Evolutionary conservation across 1,140 invertebrate species (phyloP), one percentile per base, ranked within the genome.

Genomic region (Dreissena rostriformis): DNA sequence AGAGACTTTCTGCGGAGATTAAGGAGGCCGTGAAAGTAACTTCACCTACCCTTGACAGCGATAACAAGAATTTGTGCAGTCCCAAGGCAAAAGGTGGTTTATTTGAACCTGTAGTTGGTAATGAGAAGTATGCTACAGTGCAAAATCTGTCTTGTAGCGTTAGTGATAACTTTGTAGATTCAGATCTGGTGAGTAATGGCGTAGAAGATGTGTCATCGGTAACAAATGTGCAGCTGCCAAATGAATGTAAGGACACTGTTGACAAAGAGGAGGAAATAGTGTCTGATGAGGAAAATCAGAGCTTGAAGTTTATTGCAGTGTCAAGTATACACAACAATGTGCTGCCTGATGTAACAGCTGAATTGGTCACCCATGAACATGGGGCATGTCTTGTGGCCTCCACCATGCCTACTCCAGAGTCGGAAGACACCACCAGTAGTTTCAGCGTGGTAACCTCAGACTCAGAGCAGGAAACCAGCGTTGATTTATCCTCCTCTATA

Each of bases 1-100:
- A 82, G 19, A 78, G 70, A 24, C 72, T 84, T 24, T 87, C 86
- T 19, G 74, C 67, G 68, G 29, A 84, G 78, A 67, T 87, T 65
- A 71, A 80, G 52, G 80, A 76, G 55, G 74, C 5, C 80, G 70
- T 22, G 80, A 86, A 52, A 65, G 49, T n/a, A 8, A 65, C 19
- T 39, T 61, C 12, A 39, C 39, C 39, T 39, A 39, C 39, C 39
- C 39, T 39, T 39, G 39, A 39, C 39, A 39, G 39, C 8, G 39
- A 39, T 39, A 2, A 39, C 39, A 39, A 39, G 39, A 39, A 39
- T 39, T 5, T 39, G 4, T 39, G 39, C 39, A 39, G 39, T 39
- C 39, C 39, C 39, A 39, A 39, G 8, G 39, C 39, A 39, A 39
- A 8, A 39, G 39, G 39, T 2, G 39, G 39, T 39, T 39, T 39